Percentiles rank a stretch among this genome's conserved stretches.
Conservation (phyloP, 2,888 invertebrate species). For the Tetragonisca angustula region DNA sequence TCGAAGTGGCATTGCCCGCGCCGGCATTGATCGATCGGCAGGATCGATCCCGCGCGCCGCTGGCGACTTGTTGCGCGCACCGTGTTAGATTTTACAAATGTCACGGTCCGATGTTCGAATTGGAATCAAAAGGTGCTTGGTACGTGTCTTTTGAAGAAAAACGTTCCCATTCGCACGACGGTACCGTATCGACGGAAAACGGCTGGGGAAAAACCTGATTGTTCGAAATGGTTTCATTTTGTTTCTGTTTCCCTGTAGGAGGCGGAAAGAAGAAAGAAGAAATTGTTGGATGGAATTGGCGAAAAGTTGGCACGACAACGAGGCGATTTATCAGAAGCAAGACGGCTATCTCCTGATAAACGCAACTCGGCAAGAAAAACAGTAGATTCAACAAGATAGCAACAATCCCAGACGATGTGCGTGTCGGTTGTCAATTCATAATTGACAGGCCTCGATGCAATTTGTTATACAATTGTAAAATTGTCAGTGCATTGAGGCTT, state of each 20-base stretch:
- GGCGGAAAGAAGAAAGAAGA: neutral
- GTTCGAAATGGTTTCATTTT: neutral
- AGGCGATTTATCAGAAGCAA: conserved; percentile 69
- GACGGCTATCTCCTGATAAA: conserved; percentile 54
- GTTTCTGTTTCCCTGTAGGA: neutral
- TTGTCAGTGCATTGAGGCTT: neutral
- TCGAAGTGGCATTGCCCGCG: conserved; percentile 29
- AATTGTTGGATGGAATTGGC: neutral
- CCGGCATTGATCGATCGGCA: conserved; percentile 34
- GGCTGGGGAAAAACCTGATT: neutral
- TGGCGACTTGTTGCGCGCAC: conserved; percentile 51
- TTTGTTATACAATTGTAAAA: neutral
- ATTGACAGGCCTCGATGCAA: neutral
- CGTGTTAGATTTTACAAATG: conserved; percentile 36
- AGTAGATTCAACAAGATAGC: conserved; percentile 4
- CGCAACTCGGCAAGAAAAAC: neutral
- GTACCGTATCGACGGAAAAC: neutral
- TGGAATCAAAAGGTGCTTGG: neutral
- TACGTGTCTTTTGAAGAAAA: neutral
- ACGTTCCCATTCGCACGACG: neutral
- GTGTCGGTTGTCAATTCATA: neutral
- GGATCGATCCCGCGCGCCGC: conserved; percentile 41
- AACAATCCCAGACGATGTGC: neutral
- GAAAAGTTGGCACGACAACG: conserved; percentile 56
- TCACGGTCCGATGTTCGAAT: neutral